A percentile compares a stretch with the other conserved stretches of the same genome.
phyloP scores from a whole-genome alignment of 1,140 invertebrate genomes.

The Mercenaria mercenaria region DNA sequence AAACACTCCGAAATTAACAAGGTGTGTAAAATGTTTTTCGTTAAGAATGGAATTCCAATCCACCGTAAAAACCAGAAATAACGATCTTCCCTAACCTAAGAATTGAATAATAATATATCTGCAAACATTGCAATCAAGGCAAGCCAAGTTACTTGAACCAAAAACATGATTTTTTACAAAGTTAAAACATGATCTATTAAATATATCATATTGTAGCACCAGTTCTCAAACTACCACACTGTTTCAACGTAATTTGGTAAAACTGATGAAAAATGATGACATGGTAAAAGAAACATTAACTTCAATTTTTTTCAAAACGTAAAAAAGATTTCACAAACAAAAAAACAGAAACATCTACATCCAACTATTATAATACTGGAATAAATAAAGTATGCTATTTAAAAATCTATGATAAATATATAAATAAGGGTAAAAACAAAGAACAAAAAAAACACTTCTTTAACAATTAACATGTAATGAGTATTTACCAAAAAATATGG shows the following conservation, averaged over 20 bases:
- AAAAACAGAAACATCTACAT: neutral
- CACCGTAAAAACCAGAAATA: neutral
- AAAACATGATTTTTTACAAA: neutral
- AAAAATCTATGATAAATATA: neutral
- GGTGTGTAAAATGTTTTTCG: slow-evolving; percentile 22
- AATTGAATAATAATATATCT: neutral
- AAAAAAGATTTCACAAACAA: neutral
- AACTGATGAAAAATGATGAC: neutral
- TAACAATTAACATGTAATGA: neutral
- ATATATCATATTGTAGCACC: slow-evolving; percentile 2
- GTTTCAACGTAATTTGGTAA: neutral
- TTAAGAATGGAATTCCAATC: slow-evolving; percentile 14
- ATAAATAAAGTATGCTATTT: slow-evolving; percentile 15
- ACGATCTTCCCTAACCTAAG: neutral
- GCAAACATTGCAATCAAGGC: neutral
- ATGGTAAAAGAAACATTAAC: neutral
- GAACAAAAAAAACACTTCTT: neutral
- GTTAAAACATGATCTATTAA: neutral
- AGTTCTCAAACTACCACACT: neutral
- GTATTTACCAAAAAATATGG: neutral
- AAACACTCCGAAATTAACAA: slow-evolving; percentile 48
- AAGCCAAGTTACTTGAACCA: neutral
- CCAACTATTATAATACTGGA: slow-evolving; percentile 35
- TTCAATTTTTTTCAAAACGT: neutral
- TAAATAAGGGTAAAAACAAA: neutral